Evolutionary conservation across 2,797 vertebrate species (phyloP), one percentile per base, ranked within the genome.

Genomic region (Glossophaga mutica): DNA sequence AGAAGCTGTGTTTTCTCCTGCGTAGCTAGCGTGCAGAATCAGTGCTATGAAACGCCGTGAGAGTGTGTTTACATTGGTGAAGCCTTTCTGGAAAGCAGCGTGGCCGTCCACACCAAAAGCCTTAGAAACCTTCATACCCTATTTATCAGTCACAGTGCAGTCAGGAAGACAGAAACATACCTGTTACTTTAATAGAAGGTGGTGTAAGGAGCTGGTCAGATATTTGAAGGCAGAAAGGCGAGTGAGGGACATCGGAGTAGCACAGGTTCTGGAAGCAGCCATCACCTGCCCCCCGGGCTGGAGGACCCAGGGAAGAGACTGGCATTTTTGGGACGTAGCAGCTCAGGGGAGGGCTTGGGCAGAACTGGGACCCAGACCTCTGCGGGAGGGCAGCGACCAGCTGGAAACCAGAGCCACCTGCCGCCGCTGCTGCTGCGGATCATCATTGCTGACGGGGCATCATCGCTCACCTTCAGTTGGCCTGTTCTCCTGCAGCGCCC

Each of bases 401-500:
- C 29, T 77, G 46, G 46, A 44, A 14, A 39, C 34, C 14, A 1
- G 55, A 57, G 37, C 29, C n/a, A 3, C 24, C 65, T 10, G 16
- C 6, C 9, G 9, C 8, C 1, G 22, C 24, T 6, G 6, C 37
- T 3, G 7, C 65, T 34, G 65, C 8, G 34, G 44, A 65, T 37
- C 19, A 0, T 73, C n/a, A 3, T 0, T 50, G 65, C 29, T 18
- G 34, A 3, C 22, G 0, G 12, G 9, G 50, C n/a, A 39, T 24
- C 37, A 8, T 26, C 11, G 86, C 70, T 78, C 74, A 10, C 39
- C 77, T 32, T 24, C 73, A 2, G 29, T 9, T 50, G 9, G 18
- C 62, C 57, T 7, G 16, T 29, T 83, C 52, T 68, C 70, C 68
- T 85, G 71, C 48, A 46, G 91, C 9, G 3, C 65, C 48, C 78